Evolutionary conservation across 2,113 vertebrate genomes (phyloP).

Genomic region (Poecile atricapillus): DNA sequence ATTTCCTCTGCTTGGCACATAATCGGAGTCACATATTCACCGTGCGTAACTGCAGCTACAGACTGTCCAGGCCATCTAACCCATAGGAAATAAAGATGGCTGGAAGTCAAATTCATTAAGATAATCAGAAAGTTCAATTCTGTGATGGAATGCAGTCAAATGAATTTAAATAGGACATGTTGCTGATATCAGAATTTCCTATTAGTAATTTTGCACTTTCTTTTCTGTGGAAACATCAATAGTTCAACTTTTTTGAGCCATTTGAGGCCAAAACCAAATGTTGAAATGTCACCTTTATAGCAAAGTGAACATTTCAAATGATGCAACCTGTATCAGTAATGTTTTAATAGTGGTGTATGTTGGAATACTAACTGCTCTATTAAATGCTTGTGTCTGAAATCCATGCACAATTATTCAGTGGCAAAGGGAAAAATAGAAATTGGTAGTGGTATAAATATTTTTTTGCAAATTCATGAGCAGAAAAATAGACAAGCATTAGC

Average conservation of each 20-base stretch:
- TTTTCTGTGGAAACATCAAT: background rate
- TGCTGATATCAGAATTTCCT: background rate
- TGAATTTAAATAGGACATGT: background rate
- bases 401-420: background rate
- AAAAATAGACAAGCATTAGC: background rate
- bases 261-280: background rate
- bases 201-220: background rate
- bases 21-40: background rate
- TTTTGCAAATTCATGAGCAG: background rate
- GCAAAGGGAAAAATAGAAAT: background rate
- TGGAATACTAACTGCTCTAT: background rate
- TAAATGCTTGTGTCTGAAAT: background rate
- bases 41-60: background rate
- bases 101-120: slow-evolving; percentile 1
- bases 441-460: background rate
- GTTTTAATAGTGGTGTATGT: background rate
- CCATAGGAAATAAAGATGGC: background rate
- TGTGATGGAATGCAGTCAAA: background rate
- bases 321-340: background rate
- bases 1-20: background rate
- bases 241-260: background rate
- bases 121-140: slow-evolving; percentile 4
- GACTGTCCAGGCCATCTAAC: background rate
- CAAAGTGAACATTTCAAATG: background rate
- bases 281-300: background rate